Evolutionary conservation across 1,140 invertebrate species (phyloP).

Genomic region (Danaus melanippus): DNA sequence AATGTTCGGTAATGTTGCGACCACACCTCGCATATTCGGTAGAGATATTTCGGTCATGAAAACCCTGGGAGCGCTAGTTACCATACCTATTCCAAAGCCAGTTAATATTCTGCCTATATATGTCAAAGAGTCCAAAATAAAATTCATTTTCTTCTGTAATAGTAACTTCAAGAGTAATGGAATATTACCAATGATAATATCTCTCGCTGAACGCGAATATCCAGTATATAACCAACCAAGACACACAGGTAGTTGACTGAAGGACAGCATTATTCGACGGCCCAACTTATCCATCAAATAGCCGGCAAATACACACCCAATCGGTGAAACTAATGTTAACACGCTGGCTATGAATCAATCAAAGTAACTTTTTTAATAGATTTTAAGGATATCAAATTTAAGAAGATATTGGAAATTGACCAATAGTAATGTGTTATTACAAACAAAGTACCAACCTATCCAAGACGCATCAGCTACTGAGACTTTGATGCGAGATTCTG

Average conservation of each 20-base stretch:
- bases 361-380: neutral
- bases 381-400: too few relatives aligned
- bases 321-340: conserved; percentile 64
- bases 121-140: neutral
- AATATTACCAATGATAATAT: conserved; percentile 39
- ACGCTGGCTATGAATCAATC: conserved; percentile 63
- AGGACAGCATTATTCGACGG: conserved; percentile 39
- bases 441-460: conserved; percentile 53
- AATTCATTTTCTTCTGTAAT: conserved; percentile 2
- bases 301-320: conserved; percentile 70
- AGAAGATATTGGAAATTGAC: too few relatives aligned
- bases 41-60: conserved; percentile 25
- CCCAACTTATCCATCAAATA: conserved; percentile 75
- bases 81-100: conserved; percentile 76
- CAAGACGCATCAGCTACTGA: conserved; percentile 63
- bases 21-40: too few relatives aligned
- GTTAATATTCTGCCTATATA: conserved; percentile 41
- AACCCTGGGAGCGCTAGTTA: conserved; percentile 73
- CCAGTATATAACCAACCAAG: conserved; percentile 38
- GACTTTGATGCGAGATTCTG: conserved; percentile 32
- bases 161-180: too few relatives aligned
- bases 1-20: too few relatives aligned
- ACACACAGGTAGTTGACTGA: conserved; percentile 28
- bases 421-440: too few relatives aligned
- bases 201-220: conserved; percentile 18